These are phyloP conservation scores for Eupithecia abbreviata DNA, from an alignment of 2,888 invertebrate species.

Conservation along the genomic window DNA sequence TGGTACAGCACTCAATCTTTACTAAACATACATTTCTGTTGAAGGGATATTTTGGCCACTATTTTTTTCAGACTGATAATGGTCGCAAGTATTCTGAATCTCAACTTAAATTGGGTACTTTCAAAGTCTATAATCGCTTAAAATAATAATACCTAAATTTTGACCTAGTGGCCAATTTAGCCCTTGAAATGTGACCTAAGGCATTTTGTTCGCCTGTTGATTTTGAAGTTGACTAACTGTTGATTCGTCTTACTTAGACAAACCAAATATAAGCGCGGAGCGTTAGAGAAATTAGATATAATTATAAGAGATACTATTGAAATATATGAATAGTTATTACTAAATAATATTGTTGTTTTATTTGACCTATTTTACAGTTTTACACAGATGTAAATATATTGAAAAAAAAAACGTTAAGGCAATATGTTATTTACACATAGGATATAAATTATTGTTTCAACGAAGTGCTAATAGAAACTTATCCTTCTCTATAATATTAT, in stretches of 20 bases:
- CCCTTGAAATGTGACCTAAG: constrained; percentile 68
- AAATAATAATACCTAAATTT: constrained; percentile 6
- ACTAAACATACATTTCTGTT: constrained; percentile 73
- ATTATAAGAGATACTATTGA: constrained; percentile 82
- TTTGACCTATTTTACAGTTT: constrained; percentile 33
- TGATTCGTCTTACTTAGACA: constrained; percentile 80
- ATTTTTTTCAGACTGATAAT: background rate
- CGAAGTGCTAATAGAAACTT: background rate
- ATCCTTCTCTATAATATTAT: too few relatives aligned
- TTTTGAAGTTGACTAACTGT: constrained; percentile 72
- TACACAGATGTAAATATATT: background rate
- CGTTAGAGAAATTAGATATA: constrained; percentile 79
- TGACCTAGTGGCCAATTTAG: constrained; percentile 2
- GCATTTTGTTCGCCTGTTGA: constrained; percentile 77
- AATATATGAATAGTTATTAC: constrained; percentile 82
- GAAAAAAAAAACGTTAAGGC: too few relatives aligned
- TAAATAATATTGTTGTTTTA: constrained; percentile 66
- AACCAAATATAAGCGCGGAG: constrained; percentile 83
- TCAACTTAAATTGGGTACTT: background rate
- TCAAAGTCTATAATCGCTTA: background rate
- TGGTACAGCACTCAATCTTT: constrained; percentile 63
- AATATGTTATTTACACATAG: too few relatives aligned
- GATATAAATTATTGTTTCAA: background rate
- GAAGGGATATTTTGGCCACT: constrained; percentile 28
- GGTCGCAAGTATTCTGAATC: constrained; percentile 3